Conservation (phyloP, 1,140 invertebrate genomes). For the Tetramorium simillimum region DNA sequence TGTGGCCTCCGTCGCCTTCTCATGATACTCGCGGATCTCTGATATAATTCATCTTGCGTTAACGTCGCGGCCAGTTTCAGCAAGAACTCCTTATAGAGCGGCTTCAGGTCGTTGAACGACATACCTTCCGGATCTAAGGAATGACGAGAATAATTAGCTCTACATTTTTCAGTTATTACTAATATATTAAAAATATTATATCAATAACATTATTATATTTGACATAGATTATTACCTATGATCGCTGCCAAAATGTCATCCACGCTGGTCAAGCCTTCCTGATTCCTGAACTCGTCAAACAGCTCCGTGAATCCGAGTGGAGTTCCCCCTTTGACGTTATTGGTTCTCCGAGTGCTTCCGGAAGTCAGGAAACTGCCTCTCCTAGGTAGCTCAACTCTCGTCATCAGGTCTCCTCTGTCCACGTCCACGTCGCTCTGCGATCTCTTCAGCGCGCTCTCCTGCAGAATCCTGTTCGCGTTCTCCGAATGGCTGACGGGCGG, state of each 20-base stretch:
- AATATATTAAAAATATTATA: too few species aligned
- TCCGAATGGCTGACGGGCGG: conserved; percentile 82
- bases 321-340: conserved; percentile 86
- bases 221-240: conserved; percentile 84
- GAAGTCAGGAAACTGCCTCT: conserved; percentile 93
- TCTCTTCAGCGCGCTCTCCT: conserved; percentile 86
- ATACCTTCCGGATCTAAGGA: conserved; percentile 92
- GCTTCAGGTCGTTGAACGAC: conserved; percentile 96
- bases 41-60: conserved; percentile 95
- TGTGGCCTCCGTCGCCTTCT: conserved; percentile 87
- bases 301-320: conserved; percentile 93
- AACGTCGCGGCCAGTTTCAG: conserved; percentile 94
- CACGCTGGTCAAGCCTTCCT: conserved; percentile 94
- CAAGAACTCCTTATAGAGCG: conserved; percentile 95
- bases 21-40: conserved; percentile 95
- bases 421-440: conserved; percentile 85
- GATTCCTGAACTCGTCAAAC: conserved; percentile 93
- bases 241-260: conserved; percentile 95
- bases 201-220: not conserved
- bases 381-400: conserved; percentile 93
- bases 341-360: conserved; percentile 83
- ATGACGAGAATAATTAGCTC: not conserved
- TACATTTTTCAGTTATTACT: not conserved
- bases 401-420: conserved; percentile 90
- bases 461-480: conserved; percentile 77